Evolutionary conservation across 2,797 vertebrate species (phyloP), one percentile per base, ranked within the genome.

Genomic region (Hapalemur alaotrensis): DNA sequence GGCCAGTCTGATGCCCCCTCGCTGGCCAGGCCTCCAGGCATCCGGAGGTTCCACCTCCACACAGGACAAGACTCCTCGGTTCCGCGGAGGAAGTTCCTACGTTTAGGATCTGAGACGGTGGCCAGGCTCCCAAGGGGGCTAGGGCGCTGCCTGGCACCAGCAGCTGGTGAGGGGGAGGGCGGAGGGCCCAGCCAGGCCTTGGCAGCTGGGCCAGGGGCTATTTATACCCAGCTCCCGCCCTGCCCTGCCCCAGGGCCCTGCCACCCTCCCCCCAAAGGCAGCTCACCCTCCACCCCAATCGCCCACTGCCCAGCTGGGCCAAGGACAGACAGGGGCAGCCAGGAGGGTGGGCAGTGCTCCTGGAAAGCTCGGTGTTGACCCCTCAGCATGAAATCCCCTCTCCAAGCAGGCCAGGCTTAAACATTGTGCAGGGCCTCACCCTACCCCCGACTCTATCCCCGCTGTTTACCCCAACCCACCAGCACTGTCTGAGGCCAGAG

Each of bases 91-190:
- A 96, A 97, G 91, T 96, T 94, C 93, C 94, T 96, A 30, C 11
- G 17, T 63, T 96, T 82, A 61, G 89, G 86, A 88, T 94, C 87
- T 54, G 35, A 90, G 94, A 91, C 1, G 46, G 57, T 41, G 50
- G 50, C 48, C 22, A 12, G 59, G 91, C 89, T 98, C 91, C 95
- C 89, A 75, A 67, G 89, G 73, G 96, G 95, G 79, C 35, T 28
- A 32, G 82, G 57, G 86, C 59, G 61, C 95, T 5, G 83, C 94
- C 93, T 87, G 94, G 95, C 75, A 35, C 32, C 0, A 3, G 97
- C 98, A 98, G 97, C 98, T 97, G 98, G 43, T 97, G 97, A 97
- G 97, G 98, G 94, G 97, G 97, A 96, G 93, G 82, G 59, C 0
- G 0, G 84, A 79, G 78, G 76, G 89, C 54, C 70, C 94, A 79